Base-by-base conservation (phyloP, 2,113 vertebrate genomes). In the Thalassarche chlororhynchos region DNA sequence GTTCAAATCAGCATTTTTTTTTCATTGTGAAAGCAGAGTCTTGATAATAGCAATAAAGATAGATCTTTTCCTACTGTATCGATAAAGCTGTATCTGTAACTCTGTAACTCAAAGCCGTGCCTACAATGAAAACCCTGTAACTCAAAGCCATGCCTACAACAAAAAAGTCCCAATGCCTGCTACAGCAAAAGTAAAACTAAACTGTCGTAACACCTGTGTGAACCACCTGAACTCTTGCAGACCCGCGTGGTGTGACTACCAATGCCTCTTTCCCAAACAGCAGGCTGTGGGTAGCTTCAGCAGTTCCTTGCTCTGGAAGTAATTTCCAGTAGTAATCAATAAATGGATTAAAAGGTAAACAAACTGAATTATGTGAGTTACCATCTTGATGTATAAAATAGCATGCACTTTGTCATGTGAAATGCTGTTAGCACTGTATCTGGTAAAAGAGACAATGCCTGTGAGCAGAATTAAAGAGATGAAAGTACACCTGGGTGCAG, bases 271-370 rank as follows among this genome's bases (percentile, higher is more conserved):
- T 34, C 31, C 32, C 55, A 47, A 78, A 34, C 1, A 49, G 18
- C 54, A 5, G 1, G 1, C n/a, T 17, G 16, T 38, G 38, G 25
- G 36, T n/a, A 87, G 36, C 54, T 70, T 12, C 44, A 85, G 60
- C 49, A 31, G n/a, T 46, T 65, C 69, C 69, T 68, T 42, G 28
- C 38, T 84, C 84, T 72, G 74, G 60, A 15, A 44, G 91, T 36
- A 55, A 90, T 89, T 75, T 75, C 58, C 71, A 95, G 81, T 69
- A 76, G 79, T 40, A 89, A 95, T 66, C 89, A 54, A 91, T 90
- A 89, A 89, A 79, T 7, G 40, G 80, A 72, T 84, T 71, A 83
- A 70, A 90, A 92, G 55, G 32, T 66, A 80, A 89, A 89, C 79
- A 88, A 86, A 58, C 21, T 0, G 14, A 65, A 93, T 76, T 83